Conservation (phyloP, 1,140 invertebrate genomes). For the Cherax quadricarinatus region DNA sequence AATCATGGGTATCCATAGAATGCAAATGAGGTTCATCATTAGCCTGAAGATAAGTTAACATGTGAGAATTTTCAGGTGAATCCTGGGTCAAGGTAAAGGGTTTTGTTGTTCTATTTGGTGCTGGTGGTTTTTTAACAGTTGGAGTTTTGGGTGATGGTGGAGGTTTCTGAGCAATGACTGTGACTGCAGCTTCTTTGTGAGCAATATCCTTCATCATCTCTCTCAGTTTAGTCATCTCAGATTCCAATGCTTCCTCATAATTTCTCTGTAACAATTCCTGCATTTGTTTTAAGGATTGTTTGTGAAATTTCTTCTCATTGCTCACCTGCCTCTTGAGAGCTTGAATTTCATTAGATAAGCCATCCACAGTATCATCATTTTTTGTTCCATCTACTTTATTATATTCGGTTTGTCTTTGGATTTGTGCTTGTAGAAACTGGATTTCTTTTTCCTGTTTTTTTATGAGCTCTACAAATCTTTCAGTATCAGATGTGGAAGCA, state of each 20-base stretch:
- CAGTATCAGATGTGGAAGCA: neutral
- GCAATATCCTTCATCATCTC: slow-evolving; percentile 58
- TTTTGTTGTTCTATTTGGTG: slow-evolving; percentile 37
- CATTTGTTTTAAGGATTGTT: slow-evolving; percentile 37
- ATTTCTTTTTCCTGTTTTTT: slow-evolving; percentile 48
- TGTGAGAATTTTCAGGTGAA: neutral
- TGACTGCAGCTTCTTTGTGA: slow-evolving; percentile 18
- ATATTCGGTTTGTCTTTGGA: slow-evolving; percentile 22
- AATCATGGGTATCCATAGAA: slow-evolving; percentile 32
- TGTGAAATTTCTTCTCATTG: slow-evolving; percentile 46
- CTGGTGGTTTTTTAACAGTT: slow-evolving; percentile 16
- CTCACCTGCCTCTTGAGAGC: slow-evolving; percentile 39
- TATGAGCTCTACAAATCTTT: slow-evolving; percentile 21
- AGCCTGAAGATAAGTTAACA: neutral
- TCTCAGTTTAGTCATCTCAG: slow-evolving; percentile 35
- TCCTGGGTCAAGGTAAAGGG: neutral
- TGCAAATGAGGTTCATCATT: neutral
- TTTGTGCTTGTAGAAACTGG: slow-evolving; percentile 6
- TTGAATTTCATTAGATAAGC: slow-evolving; percentile 37
- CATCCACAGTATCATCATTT: slow-evolving; percentile 29
- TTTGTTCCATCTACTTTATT: slow-evolving; percentile 28
- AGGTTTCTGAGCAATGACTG: slow-evolving; percentile 36
- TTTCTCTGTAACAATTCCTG: slow-evolving; percentile 35
- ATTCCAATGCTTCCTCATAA: slow-evolving; percentile 38
- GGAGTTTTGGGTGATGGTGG: slow-evolving; percentile 40